phyloP scores from a whole-genome alignment of 2,113 vertebrate genomes.

The Circaetus cinerascens region DNA sequence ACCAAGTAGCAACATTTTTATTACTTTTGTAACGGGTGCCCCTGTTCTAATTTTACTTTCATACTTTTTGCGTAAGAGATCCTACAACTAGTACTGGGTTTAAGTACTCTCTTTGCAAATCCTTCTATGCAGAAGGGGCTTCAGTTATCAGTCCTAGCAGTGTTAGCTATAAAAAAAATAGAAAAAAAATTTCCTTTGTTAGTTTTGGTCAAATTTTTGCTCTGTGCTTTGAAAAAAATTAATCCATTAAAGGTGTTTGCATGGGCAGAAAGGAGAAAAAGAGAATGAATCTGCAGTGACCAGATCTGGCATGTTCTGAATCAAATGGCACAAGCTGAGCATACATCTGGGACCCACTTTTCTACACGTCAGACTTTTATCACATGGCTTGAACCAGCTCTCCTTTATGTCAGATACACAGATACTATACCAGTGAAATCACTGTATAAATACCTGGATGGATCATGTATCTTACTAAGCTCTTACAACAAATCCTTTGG shows the following conservation, averaged over 20 bases:
- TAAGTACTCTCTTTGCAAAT: neutral
- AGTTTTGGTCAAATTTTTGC: neutral
- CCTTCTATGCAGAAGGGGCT: neutral
- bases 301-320: neutral
- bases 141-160: neutral
- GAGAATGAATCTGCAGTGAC: neutral
- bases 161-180: neutral
- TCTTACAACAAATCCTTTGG: neutral
- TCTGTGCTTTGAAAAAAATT: neutral
- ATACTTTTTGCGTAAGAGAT: neutral
- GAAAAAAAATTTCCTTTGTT: neutral
- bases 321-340: neutral
- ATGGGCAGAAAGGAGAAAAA: neutral
- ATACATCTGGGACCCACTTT: neutral
- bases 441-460: neutral
- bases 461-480: neutral
- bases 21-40: neutral
- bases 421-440: neutral
- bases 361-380: neutral
- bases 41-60: neutral
- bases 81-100: neutral
- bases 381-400: neutral
- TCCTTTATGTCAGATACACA: neutral
- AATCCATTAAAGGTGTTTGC: neutral
- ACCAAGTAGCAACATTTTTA: neutral